Base-by-base conservation (phyloP, 2,113 vertebrate genomes). In the Scalopus aquaticus region DNA sequence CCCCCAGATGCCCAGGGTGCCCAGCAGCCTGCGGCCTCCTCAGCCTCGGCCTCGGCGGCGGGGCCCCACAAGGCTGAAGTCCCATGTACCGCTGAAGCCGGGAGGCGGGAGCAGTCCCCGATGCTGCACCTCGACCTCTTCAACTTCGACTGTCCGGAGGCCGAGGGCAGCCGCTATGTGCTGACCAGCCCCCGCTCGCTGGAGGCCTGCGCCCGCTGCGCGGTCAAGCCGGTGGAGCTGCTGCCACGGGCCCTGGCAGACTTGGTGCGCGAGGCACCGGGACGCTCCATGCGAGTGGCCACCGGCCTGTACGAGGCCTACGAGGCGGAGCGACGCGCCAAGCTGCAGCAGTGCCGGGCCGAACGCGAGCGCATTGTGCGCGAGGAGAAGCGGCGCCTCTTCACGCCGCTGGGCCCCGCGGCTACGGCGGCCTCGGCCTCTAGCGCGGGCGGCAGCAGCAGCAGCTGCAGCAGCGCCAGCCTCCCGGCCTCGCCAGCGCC, bases 101-200 rank as follows among this genome's bases (percentile, higher is more conserved):
- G 95, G 9, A 97, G 97, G 19, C 83, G 97, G 30, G 97, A 99
- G 91, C 98, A 98, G 58, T 98, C 99, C 17, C 99, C 99, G 4
- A 98, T 99, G 96, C 78, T 99, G 95, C 99, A 99, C 97, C 97
- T 99, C 97, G 99, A 99, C 93, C 98, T 99, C 76, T 99, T 99
- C 98, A 99, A 99, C 98, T 99, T 99, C 88, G 99, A 99, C 98
- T 99, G 98, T 0, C 98, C 99, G 0, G 99, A 98, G 32, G 99
- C 99, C 0, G 99, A 99, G 97, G 99, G 99, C 96, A 99, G 99
- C 97, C 99, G 99, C 90, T 99, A 99, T 56, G 99, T 99, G 97
- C 98, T 99, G 91, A 99, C 99, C 39, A 99, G 99, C 97, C 99
- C 99, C 9, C 99, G 99, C 91, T 99, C 99, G 4, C 98, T 99